Percentiles rank a stretch among this genome's conserved stretches.
These are phyloP conservation scores for Tupiocoris notatus DNA, from an alignment of 2,888 invertebrate species.

Conservation along the genomic window DNA sequence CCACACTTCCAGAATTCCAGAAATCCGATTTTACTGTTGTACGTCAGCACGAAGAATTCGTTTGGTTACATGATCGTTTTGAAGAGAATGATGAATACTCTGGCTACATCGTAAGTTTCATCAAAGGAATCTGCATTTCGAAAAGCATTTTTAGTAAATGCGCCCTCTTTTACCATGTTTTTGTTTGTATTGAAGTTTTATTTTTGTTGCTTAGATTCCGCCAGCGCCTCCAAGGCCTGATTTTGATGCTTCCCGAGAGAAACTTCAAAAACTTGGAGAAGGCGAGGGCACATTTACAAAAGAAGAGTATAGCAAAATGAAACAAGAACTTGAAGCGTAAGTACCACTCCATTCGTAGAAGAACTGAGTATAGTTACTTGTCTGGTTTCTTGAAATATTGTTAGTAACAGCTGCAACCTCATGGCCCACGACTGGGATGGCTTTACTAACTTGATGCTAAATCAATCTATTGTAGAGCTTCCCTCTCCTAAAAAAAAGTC, in stretches of 20 bases:
- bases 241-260: conserved; percentile 98
- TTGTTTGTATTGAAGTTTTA: conserved; percentile 1
- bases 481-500: too few relatives aligned
- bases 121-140: too few relatives aligned
- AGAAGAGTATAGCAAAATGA: conserved; percentile 99
- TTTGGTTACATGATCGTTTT: conserved; percentile 96
- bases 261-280: conserved; percentile 94
- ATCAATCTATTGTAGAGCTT: too few relatives aligned
- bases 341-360: too few relatives aligned
- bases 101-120: conserved; percentile 93
- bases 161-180: too few relatives aligned
- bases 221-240: conserved; percentile 92
- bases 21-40: conserved; percentile 94
- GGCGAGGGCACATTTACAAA: conserved; percentile 98
- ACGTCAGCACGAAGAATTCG: conserved; percentile 97
- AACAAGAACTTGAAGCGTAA: conserved; percentile 98
- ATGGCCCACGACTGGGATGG: too few relatives aligned
- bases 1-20: conserved; percentile 84
- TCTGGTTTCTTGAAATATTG: too few relatives aligned
- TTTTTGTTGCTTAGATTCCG: conserved; percentile 67
- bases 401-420: too few relatives aligned
- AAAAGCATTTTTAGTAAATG: too few relatives aligned
- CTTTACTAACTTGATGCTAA: too few relatives aligned
- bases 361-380: too few relatives aligned
- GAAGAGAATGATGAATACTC: conserved; percentile 97